A percentile compares a stretch with the other conserved stretches of the same genome.
These are phyloP conservation scores for Scaptomyza tumidula DNA, from an alignment of 2,888 invertebrate genomes.

Conservation along the genomic window DNA sequence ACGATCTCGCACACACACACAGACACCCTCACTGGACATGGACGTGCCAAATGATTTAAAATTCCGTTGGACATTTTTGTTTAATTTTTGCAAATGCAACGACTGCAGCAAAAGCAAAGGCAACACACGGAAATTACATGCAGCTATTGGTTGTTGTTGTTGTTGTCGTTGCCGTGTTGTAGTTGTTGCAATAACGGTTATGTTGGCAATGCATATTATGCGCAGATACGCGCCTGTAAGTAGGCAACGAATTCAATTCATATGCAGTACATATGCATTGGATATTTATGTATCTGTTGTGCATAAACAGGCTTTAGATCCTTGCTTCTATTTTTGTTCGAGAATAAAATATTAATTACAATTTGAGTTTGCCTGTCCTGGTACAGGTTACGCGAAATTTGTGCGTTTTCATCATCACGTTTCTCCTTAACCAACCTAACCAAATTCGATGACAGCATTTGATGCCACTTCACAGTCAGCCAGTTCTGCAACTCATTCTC, in stretches of 20 bases:
- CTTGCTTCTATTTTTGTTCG: conserved; percentile 1
- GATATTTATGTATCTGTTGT: conserved; percentile 2
- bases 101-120: conserved; percentile 18
- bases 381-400: conserved; percentile 42
- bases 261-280: conserved; percentile 3
- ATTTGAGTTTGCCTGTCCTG: conserved; percentile 56
- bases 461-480: conserved; percentile 26
- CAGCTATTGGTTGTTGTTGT: conserved; percentile 8
- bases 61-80: conserved; percentile 69
- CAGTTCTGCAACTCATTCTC: background rate
- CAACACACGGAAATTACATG: conserved; percentile 11
- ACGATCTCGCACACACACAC: conserved; percentile 2
- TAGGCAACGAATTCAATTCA: conserved; percentile 57
- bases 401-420: background rate
- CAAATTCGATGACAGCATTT: conserved; percentile 64
- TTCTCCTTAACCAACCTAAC: conserved; percentile 14
- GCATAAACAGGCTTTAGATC: background rate
- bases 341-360: conserved; percentile 76
- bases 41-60: conserved; percentile 72
- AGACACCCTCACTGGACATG: conserved; percentile 6
- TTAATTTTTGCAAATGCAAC: conserved; percentile 57
- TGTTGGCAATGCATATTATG: conserved; percentile 66
- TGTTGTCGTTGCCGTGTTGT: conserved; percentile 5
- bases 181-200: conserved; percentile 65
- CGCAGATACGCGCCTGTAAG: conserved; percentile 39